phyloP scores from a whole-genome alignment of 2,797 vertebrate species.

The Forpus xanthops region DNA sequence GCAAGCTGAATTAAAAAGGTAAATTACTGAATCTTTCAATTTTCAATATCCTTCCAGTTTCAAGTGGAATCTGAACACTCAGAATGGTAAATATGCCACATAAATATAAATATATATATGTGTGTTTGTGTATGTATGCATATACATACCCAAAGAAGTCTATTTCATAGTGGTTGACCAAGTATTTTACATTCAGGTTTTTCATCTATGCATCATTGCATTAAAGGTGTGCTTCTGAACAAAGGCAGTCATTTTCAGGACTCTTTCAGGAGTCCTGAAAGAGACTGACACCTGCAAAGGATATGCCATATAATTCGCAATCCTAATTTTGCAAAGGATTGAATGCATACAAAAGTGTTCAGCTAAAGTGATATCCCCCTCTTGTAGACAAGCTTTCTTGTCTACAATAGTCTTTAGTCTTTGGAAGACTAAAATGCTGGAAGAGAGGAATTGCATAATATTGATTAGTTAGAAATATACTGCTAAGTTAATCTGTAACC shows the following conservation, averaged over 20 bases:
- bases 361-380: background rate
- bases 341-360: background rate
- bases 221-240: background rate
- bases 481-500: background rate
- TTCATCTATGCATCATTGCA: background rate
- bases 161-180: background rate
- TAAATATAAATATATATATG: background rate
- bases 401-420: background rate
- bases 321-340: background rate
- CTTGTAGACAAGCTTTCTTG: background rate
- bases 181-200: background rate
- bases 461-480: background rate
- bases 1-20: conserved; percentile 45
- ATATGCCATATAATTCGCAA: background rate
- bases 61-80: background rate
- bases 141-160: background rate
- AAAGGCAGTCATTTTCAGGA: background rate
- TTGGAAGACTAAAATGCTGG: background rate
- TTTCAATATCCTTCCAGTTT: conserved; percentile 26
- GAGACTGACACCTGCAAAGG: background rate
- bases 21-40: conserved; percentile 12
- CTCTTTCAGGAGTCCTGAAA: background rate
- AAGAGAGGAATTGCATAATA: background rate
- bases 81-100: background rate
- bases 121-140: background rate